Evolutionary conservation across 2,113 vertebrate species (phyloP).

Genomic region (Oceanites oceanicus): DNA sequence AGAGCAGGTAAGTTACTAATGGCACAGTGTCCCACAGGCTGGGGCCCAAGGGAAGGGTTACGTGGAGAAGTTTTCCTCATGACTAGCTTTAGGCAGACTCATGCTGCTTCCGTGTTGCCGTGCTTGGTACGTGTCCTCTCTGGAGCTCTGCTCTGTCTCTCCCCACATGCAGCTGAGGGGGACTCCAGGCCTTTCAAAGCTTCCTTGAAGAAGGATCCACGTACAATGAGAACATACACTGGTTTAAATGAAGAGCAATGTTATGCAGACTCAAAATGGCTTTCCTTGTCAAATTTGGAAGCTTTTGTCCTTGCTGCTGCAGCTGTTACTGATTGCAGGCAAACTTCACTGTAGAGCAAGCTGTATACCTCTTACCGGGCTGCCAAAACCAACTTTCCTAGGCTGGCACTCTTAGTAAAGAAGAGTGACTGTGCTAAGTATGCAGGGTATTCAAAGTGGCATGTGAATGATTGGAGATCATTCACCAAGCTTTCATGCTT

Average conservation of each 20-base stretch:
- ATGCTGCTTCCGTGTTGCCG: fast-evolving
- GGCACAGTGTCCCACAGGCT: background rate
- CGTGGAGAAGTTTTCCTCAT: background rate
- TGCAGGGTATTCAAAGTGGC: background rate
- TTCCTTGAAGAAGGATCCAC: background rate
- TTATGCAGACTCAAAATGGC: background rate
- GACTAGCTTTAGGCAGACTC: background rate
- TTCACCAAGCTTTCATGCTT: background rate
- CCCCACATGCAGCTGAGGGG: background rate
- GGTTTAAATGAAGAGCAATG: background rate
- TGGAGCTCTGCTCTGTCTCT: background rate
- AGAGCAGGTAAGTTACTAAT: background rate
- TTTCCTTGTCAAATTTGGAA: background rate
- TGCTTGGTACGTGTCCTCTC: background rate
- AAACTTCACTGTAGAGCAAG: background rate
- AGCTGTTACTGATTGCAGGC: background rate
- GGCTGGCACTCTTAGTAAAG: background rate
- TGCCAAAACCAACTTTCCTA: background rate
- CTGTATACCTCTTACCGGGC: background rate
- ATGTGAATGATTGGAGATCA: background rate
- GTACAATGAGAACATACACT: fast-evolving
- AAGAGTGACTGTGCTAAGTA: background rate
- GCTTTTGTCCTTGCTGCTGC: background rate
- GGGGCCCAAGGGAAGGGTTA: background rate
- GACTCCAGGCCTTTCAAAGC: background rate